Evolutionary conservation across 2,888 invertebrate genomes (phyloP), one percentile per base, ranked within the genome.

Genomic region (Biston stratarius): DNA sequence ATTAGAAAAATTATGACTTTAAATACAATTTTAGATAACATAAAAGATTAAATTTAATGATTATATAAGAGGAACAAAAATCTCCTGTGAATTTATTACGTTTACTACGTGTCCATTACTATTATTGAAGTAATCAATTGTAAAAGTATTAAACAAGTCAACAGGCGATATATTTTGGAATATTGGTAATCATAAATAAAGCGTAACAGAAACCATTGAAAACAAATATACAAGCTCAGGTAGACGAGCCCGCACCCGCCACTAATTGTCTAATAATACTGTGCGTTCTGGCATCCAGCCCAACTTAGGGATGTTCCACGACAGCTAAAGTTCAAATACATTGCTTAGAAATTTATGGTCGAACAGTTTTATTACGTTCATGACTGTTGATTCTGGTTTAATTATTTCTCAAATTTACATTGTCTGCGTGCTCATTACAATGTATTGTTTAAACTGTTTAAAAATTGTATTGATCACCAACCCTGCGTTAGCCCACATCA

Each of bases 231-330:
- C 64, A 58, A 63, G 42, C 70, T 74, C 90, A 92, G 91, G 92
- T 92, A 92, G 87, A 86, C 77, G 81, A 75, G 44, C 79, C 80
- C 74, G 77, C 57, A 57, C 77, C 80, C 80, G 86, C 81, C 83
- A 81, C 82, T 87, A 87, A 88, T 88, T 82, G 83, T 89, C 92
- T 92, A 92, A 91, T 91, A 90, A 92, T 92, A 92, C 86, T 82
- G 83, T 74, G 75, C 73, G 81, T 83, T 83, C 91, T 92, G 92
- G 92, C 92, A 60, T 79, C 78, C 71, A 79, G 80, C 86, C 92
- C 91, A 87, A 83, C 75, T 77, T 83, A 84, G 81, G 83, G 83
- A 81, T 84, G 83, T 74, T 74, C 70, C 77, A 76, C 74, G 76
- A 79, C 74, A 79, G 66, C 44, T 83, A 82, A 82, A 83, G 78